Evolutionary conservation across 2,113 vertebrate species (phyloP).

Genomic region (Euleptes europaea): DNA sequence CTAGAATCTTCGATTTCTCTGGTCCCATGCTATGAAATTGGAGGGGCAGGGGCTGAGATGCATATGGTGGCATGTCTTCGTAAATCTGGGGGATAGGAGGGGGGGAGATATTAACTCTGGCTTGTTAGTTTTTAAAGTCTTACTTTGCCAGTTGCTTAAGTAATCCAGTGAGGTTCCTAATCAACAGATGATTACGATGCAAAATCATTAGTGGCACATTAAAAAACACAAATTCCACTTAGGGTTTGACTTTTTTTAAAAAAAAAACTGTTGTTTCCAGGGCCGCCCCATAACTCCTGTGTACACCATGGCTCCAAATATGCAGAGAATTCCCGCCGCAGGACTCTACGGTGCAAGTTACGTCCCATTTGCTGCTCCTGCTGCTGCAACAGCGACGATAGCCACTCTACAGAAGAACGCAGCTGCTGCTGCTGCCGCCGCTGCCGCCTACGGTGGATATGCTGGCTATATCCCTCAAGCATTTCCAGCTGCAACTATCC

Average conservation of each 20-base stretch:
- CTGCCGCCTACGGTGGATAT: slow-evolving; percentile 85
- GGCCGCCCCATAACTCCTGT: slow-evolving; percentile 95
- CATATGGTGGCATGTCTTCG: not conserved
- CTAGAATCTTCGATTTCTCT: too few species aligned
- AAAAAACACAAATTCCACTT: not conserved
- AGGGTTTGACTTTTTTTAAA: not conserved
- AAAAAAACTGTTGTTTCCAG: slow-evolving; percentile 63
- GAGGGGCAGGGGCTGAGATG: not conserved
- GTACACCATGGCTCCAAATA: slow-evolving; percentile 91
- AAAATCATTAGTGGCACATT: not conserved
- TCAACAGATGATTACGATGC: not conserved
- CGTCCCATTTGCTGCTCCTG: slow-evolving; percentile 85
- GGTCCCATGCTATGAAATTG: not conserved
- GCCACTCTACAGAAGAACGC: slow-evolving; percentile 95
- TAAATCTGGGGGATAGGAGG: not conserved
- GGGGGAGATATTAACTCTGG: not conserved
- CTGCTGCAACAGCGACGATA: slow-evolving; percentile 82
- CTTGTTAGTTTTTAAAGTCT: not conserved
- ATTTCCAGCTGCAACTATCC: slow-evolving; percentile 87
- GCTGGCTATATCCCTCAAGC: slow-evolving; percentile 91
- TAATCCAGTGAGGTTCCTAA: not conserved
- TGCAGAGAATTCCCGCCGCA: slow-evolving; percentile 86
- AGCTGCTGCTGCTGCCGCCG: slow-evolving; percentile 73
- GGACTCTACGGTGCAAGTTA: slow-evolving; percentile 92
- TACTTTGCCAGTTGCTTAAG: not conserved